Evolutionary conservation across 2,113 vertebrate species (phyloP), one percentile per base, ranked within the genome.

Genomic region (Ceyx margarethae): DNA sequence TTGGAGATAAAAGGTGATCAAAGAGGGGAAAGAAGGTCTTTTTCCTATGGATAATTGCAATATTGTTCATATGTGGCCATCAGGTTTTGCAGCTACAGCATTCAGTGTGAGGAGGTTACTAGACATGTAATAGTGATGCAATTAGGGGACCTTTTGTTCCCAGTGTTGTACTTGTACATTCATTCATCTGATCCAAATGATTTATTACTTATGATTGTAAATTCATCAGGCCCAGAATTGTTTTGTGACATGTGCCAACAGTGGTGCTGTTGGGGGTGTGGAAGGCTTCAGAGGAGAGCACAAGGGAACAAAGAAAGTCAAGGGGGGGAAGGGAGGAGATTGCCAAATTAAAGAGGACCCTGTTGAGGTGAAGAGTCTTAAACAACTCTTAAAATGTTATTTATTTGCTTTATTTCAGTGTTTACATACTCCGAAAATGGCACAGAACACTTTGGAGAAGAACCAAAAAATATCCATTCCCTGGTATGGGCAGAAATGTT

Each of bases 341-440:
- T n/a, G 51, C 33, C 16, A 81, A 73, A 75, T 43, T 29, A 20
- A 45, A 75, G 18, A 5, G 35, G 9, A 43, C n/a, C 12, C 16
- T 79, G 15, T 18, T 82, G 40, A 81, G 33, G 26, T 42, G 21
- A 45, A 51, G 19, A 61, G 22, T 43, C 76, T 48, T 35, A 29
- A 78, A 56, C 53, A 84, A 31, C 28, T 81, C 13, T 45, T 95
- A 62, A 94, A 87, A 81, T 85, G 26, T 40, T 29, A 28, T 83
- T 15, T 90, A 26, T 96, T 95, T 95, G 62, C 92, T 97, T 92
- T 73, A 45, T 96, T 94, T 94, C 94, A 99, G 99, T 99, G 93
- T 99, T 99, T 96, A 97, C 98, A 19, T 98, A 98, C 48, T 95
- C 99, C 6, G 98, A 99, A 97, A 99, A 99, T 1, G 98, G 98